phyloP scores from a whole-genome alignment of 1,140 invertebrate species.

The Homarus americanus region DNA sequence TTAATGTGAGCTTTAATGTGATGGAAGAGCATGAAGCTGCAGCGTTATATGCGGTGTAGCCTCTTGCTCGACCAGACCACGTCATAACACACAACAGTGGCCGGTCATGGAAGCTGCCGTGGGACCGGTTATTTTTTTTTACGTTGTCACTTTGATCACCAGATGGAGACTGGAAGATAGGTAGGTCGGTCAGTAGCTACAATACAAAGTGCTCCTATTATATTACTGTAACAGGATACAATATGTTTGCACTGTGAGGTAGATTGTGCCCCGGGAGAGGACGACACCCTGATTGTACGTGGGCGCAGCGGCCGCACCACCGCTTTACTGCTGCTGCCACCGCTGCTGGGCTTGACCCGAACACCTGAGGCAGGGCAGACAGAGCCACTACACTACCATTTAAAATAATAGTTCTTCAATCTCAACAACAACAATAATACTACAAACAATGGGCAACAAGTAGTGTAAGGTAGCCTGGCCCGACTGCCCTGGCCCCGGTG shows the following conservation, averaged over 20 bases:
- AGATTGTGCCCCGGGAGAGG: constrained; percentile 69
- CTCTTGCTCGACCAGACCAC: constrained; percentile 3
- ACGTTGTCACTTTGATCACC: constrained; percentile 70
- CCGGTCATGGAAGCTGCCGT: constrained; percentile 60
- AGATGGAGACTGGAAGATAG: constrained; percentile 68
- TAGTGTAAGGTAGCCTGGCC: constrained; percentile 66
- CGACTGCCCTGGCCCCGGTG: constrained; percentile 57
- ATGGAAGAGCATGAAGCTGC: constrained; percentile 28
- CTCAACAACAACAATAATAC: constrained; percentile 72
- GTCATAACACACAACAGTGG: constrained; percentile 23
- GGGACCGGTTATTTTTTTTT: constrained; percentile 35
- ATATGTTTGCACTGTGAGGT: constrained; percentile 73
- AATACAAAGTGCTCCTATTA: constrained; percentile 71
- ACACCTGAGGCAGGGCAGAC: constrained; percentile 52
- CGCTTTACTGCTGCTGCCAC: constrained; percentile 50
- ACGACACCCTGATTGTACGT: constrained; percentile 71
- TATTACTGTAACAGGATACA: constrained; percentile 71
- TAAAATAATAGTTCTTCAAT: constrained; percentile 73
- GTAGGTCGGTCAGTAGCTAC: constrained; percentile 72
- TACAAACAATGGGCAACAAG: constrained; percentile 73
- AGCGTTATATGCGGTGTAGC: constrained; percentile 20
- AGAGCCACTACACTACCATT: constrained; percentile 67
- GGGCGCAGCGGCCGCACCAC: constrained; percentile 36
- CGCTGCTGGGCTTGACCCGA: constrained; percentile 64
- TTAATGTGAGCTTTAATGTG: constrained; percentile 10